Evolutionary conservation across 2,797 vertebrate genomes (phyloP), one percentile per base, ranked within the genome.

Genomic region (Numenius phaeopus): DNA sequence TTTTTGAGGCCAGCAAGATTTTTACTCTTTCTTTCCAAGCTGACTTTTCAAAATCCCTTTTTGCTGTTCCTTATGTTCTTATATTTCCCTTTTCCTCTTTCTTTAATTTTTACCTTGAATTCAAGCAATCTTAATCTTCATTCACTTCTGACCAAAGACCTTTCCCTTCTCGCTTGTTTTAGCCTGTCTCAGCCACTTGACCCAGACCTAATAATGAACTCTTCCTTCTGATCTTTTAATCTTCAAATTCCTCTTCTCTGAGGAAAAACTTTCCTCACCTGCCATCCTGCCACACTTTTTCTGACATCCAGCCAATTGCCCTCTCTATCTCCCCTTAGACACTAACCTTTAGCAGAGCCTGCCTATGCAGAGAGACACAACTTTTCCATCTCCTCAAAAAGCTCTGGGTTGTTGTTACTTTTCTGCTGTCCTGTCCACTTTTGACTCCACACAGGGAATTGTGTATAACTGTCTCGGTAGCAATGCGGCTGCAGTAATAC

Each of bases 221-320:
- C 55, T 66, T 87, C 61, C 71, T 88, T 92, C 86, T 90, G 55
- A 89, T 94, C 71, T 85, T 94, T 83, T 73, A 59, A 67, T 89
- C 67, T 94, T 84, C 77, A 79, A 87, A 82, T 59, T 81, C 34
- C 37, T 87, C 44, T 88, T 47, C 83, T 89, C 61, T 72, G 44
- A 70, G 57, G 70, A 94, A 17, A 37, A 89, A 44, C 55, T 79
- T 64, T 92, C 16, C 66, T 89, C 81, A 87, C 30, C 54, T 96
- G 83, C 40, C 83, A 90, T 55, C 65, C 66, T 70, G 55, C 29
- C 84, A 80, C 57, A 83, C 40, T 20, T 96, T 79, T 87, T 34
- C 70, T 77, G 59, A 89, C 46, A 84, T 40, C 30, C 84, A 87
- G 88, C 20, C 81, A 92, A 79, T 34, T 82, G 50, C 21, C 58